These are phyloP conservation scores for Urosaurus nigricauda DNA, from an alignment of 2,797 vertebrate species.

Conservation along the genomic window DNA sequence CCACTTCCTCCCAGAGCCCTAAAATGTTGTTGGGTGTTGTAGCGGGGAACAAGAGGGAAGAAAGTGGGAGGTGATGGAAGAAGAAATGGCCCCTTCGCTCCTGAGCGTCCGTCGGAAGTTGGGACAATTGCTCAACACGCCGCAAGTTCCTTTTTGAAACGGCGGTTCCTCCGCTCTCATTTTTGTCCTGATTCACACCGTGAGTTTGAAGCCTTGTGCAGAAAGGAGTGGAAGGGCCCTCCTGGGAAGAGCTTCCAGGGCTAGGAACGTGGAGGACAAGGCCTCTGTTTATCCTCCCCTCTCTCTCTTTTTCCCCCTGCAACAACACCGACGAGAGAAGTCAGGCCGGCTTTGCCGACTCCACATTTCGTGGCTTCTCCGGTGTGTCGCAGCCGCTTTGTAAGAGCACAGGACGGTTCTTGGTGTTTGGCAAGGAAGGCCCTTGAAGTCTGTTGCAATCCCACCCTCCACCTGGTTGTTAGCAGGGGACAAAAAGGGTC, in stretches of 20 bases:
- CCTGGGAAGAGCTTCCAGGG: not conserved
- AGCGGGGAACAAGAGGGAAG: not conserved
- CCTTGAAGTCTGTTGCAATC: no score
- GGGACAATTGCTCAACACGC: not conserved
- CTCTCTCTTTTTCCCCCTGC: no score
- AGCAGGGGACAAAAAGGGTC: no score
- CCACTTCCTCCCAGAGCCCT: not conserved
- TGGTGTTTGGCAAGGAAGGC: not conserved
- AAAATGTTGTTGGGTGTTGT: not conserved
- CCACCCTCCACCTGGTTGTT: no score
- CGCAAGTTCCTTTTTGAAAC: no score
- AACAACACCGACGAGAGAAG: not conserved
- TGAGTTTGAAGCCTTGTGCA: no score
- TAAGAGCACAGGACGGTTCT: not conserved
- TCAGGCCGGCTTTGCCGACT: not conserved
- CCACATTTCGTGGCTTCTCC: not conserved
- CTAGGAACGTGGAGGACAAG: not conserved
- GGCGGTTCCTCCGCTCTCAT: fast-evolving
- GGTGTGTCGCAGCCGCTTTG: not conserved
- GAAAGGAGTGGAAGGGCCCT: no score
- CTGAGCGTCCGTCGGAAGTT: no score
- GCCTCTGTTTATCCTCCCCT: not conserved
- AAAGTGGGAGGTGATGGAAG: not conserved
- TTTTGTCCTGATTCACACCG: not conserved
- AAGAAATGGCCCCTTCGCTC: not conserved